These are phyloP conservation scores for Danio tinwini DNA, from an alignment of 2,797 vertebrate species.

Conservation along the genomic window DNA sequence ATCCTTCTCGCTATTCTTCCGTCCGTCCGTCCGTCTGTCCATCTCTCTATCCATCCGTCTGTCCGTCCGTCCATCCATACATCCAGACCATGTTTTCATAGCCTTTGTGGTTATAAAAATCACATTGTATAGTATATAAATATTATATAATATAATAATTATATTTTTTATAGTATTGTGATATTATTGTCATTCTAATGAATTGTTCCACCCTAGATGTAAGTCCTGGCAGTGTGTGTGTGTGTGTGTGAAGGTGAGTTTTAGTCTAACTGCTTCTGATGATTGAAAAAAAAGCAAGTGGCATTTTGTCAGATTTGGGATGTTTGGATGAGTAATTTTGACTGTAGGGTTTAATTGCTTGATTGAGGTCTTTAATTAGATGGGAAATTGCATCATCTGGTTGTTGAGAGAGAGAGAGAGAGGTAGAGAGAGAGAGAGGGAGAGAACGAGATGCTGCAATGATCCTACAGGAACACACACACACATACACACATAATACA, in stretches of 20 bases:
- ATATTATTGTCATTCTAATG: too few species aligned
- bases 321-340: slow-evolving; percentile 34
- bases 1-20: too few species aligned
- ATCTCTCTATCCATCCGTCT: too few species aligned
- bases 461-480: not conserved
- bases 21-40: too few species aligned
- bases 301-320: slow-evolving; percentile 16
- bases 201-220: too few species aligned
- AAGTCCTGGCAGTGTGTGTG: not conserved
- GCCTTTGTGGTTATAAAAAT: too few species aligned
- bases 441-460: not conserved
- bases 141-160: too few species aligned
- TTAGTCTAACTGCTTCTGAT: slow-evolving; percentile 33
- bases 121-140: too few species aligned
- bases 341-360: slow-evolving; percentile 48
- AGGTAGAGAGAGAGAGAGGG: slow-evolving; percentile 16
- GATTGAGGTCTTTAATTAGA: slow-evolving; percentile 45
- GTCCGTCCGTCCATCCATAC: too few species aligned
- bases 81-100: too few species aligned
- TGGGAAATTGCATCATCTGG: slow-evolving; percentile 42
- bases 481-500: not conserved
- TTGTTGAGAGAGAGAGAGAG: slow-evolving; percentile 10
- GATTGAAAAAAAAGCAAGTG: slow-evolving; percentile 18
- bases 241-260: slow-evolving; percentile 16
- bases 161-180: too few species aligned